phyloP scores from a whole-genome alignment of 2,888 invertebrate genomes.

The Chloroclystis v-ata region DNA sequence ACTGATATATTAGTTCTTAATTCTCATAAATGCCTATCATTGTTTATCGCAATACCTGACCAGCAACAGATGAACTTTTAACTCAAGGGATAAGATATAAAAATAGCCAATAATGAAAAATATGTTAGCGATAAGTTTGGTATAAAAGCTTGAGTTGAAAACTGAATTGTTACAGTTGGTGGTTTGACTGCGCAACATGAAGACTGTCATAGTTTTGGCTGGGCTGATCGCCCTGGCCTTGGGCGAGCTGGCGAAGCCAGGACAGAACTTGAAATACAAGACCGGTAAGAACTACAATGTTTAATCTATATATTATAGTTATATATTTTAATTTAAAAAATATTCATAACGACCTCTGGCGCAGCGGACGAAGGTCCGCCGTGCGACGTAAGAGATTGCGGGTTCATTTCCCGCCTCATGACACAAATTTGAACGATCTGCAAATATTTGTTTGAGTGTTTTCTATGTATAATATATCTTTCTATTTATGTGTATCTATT shows the following conservation, averaged over 20 bases:
- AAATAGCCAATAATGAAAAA: conserved; percentile 3
- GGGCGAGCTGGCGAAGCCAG: conserved; percentile 32
- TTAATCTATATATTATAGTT: neutral
- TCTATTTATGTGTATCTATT: too few species aligned
- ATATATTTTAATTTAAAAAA: too few species aligned
- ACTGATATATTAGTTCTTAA: too few species aligned
- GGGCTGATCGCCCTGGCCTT: conserved; percentile 45
- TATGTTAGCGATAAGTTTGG: neutral
- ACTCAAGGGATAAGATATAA: conserved; percentile 7
- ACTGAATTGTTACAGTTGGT: conserved; percentile 37
- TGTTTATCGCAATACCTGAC: neutral
- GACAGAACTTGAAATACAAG: conserved; percentile 26
- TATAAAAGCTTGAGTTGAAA: conserved; percentile 7
- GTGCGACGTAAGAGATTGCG: too few species aligned
- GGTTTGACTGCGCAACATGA: conserved; percentile 42
- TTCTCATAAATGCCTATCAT: too few species aligned
- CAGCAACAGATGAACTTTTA: conserved; percentile 11
- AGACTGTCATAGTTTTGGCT: conserved; percentile 51
- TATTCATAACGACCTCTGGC: too few species aligned
- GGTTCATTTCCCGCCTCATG: too few species aligned
- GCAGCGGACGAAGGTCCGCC: too few species aligned
- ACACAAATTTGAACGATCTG: too few species aligned
- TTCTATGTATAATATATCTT: too few species aligned
- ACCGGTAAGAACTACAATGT: conserved; percentile 25
- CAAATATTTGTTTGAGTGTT: too few species aligned